phyloP scores from a whole-genome alignment of 2,797 vertebrate genomes.

The Coregonus sp. region DNA sequence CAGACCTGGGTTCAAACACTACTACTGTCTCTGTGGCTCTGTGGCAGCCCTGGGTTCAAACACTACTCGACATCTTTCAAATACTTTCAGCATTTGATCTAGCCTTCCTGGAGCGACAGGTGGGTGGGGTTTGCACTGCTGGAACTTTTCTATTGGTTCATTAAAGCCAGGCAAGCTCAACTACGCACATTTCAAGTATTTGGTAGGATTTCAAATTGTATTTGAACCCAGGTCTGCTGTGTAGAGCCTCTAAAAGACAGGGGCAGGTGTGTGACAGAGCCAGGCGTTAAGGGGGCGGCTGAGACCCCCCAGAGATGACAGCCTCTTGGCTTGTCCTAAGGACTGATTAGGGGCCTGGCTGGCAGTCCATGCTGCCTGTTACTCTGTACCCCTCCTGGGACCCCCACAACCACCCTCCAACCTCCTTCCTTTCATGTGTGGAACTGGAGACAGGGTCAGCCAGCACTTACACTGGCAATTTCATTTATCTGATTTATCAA shows the following conservation, averaged over 20 bases:
- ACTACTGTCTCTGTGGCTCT: slow-evolving; percentile 16
- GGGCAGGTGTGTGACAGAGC: slow-evolving; percentile 77
- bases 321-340: slow-evolving; percentile 59
- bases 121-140: neutral
- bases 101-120: neutral
- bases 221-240: neutral
- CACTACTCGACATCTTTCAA: neutral
- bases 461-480: slow-evolving; percentile 23
- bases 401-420: neutral
- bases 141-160: neutral
- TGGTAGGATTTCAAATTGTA: neutral
- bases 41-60: neutral
- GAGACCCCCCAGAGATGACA: slow-evolving; percentile 72
- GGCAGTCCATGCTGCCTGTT: slow-evolving; percentile 25
- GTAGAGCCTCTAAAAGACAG: slow-evolving; percentile 67
- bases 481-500: slow-evolving; percentile 21
- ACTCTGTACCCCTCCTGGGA: slow-evolving; percentile 16
- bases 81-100: neutral
- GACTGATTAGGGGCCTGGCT: slow-evolving; percentile 59
- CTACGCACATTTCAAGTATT: neutral
- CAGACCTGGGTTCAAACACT: neutral
- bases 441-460: slow-evolving; percentile 14
- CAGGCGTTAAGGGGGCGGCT: slow-evolving; percentile 54
- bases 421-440: slow-evolving; percentile 27
- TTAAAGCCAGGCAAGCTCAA: neutral